Conservation (phyloP, 2,797 vertebrate species). For the Picus viridis region DNA sequence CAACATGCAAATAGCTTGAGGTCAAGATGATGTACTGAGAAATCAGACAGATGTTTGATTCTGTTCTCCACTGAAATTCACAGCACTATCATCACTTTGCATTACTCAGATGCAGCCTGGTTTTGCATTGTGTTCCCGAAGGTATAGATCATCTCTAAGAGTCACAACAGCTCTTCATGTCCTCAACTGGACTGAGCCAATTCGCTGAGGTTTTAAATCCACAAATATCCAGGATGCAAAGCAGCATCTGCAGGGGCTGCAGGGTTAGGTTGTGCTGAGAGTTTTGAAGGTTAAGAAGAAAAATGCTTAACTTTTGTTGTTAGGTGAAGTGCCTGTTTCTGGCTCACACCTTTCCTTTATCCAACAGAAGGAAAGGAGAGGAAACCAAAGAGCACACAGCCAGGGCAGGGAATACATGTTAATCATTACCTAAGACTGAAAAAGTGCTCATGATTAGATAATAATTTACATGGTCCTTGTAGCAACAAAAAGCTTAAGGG, state of each 20-base stretch:
- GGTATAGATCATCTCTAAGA: conserved; percentile 41
- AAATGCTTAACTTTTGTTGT: conserved; percentile 25
- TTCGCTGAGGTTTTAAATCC: conserved; percentile 7
- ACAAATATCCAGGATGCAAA: background rate
- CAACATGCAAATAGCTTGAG: background rate
- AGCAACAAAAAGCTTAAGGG: background rate
- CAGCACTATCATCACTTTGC: conserved; percentile 57
- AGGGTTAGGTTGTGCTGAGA: background rate
- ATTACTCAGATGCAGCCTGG: conserved; percentile 73
- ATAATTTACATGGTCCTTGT: conserved; percentile 17
- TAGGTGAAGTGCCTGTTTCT: conserved; percentile 11
- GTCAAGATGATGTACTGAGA: background rate
- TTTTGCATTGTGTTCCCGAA: conserved; percentile 78
- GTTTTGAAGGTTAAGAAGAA: background rate
- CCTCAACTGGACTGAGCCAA: background rate
- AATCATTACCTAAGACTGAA: conserved; percentile 32
- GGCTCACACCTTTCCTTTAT: conserved; percentile 7
- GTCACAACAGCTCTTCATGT: conserved; percentile 18
- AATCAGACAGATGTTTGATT: background rate
- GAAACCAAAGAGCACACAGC: conserved; percentile 10
- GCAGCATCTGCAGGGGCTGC: background rate
- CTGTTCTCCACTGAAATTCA: conserved; percentile 14
- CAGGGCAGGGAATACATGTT: background rate
- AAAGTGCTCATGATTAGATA: conserved; percentile 16
- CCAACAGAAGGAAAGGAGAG: background rate